Evolutionary conservation across 1,140 invertebrate species (phyloP).

Genomic region (Orius insidiosus): DNA sequence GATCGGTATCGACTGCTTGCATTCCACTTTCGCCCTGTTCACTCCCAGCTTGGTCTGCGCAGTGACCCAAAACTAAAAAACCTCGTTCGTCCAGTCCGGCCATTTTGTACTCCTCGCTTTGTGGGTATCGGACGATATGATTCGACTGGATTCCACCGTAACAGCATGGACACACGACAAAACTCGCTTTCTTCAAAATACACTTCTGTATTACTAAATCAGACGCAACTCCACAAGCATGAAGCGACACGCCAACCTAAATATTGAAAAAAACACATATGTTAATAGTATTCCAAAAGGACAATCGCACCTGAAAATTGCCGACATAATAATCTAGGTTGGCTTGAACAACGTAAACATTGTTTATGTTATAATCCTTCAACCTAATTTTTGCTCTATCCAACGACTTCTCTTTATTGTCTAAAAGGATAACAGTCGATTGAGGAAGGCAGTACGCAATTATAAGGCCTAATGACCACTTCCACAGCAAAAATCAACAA

Average conservation of each 20-base stretch:
- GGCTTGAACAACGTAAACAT: constrained; percentile 68
- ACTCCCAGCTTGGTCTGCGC: constrained; percentile 75
- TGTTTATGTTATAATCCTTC: constrained; percentile 44
- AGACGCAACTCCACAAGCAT: constrained; percentile 87
- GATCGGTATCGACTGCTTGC: constrained; percentile 73
- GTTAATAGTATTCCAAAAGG: too few relatives aligned
- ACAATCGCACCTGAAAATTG: constrained; percentile 34
- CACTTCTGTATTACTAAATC: constrained; percentile 82
- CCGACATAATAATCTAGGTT: constrained; percentile 72
- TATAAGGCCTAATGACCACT: constrained; percentile 81
- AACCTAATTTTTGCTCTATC: constrained; percentile 54
- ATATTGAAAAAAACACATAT: too few relatives aligned
- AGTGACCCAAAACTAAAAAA: constrained; percentile 67
- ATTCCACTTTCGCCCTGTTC: constrained; percentile 64
- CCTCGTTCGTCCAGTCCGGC: constrained; percentile 35
- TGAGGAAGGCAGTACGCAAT: constrained; percentile 61
- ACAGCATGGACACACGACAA: constrained; percentile 87
- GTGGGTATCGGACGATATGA: constrained; percentile 50
- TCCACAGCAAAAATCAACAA: constrained; percentile 91
- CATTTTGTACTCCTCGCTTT: constrained; percentile 37
- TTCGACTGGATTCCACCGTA: constrained; percentile 63
- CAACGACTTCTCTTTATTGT: constrained; percentile 84
- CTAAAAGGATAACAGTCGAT: constrained; percentile 61
- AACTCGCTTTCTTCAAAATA: constrained; percentile 51
- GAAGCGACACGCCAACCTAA: constrained; percentile 58